Evolutionary conservation across 2,113 vertebrate genomes (phyloP).

Genomic region (Sorex fumeus): DNA sequence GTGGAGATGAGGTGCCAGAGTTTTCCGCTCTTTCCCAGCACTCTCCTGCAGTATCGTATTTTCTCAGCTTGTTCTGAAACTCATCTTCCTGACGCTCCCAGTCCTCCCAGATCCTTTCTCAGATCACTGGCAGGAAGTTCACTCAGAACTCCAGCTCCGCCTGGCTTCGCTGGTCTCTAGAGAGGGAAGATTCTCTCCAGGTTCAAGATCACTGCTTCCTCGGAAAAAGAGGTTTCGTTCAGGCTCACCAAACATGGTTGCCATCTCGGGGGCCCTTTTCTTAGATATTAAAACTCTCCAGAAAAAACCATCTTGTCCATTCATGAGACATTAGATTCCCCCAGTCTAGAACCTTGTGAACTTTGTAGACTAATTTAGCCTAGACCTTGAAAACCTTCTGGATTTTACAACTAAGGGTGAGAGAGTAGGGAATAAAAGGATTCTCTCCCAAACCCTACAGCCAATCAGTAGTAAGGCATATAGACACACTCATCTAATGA

Average conservation of each 20-base stretch:
- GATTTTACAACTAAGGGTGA: not conserved
- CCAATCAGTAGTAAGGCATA: not conserved
- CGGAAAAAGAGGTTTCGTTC: not conserved
- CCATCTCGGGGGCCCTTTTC: not conserved
- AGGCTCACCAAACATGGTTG: not conserved
- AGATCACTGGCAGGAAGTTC: slow-evolving; percentile 63
- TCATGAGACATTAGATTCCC: not conserved
- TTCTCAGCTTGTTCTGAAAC: slow-evolving; percentile 80
- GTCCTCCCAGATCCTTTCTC: slow-evolving; percentile 66
- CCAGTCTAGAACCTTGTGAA: not conserved
- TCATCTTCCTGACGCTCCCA: slow-evolving; percentile 67
- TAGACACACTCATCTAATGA: too few relatives aligned
- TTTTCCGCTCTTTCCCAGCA: slow-evolving; percentile 73
- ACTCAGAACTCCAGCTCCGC: not conserved
- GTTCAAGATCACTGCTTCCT: too few relatives aligned
- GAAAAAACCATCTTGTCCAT: not conserved
- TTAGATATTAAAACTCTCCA: not conserved
- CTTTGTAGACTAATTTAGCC: not conserved
- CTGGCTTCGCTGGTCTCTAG: not conserved
- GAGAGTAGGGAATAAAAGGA: too few relatives aligned
- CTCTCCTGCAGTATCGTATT: slow-evolving; percentile 67
- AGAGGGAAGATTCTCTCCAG: not conserved
- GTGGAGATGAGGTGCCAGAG: slow-evolving; percentile 53
- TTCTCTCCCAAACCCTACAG: not conserved
- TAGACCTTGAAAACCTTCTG: not conserved